Evolutionary conservation across 2,113 vertebrate species (phyloP), one percentile per base, ranked within the genome.

Genomic region (Nothobranchius kuhntae): DNA sequence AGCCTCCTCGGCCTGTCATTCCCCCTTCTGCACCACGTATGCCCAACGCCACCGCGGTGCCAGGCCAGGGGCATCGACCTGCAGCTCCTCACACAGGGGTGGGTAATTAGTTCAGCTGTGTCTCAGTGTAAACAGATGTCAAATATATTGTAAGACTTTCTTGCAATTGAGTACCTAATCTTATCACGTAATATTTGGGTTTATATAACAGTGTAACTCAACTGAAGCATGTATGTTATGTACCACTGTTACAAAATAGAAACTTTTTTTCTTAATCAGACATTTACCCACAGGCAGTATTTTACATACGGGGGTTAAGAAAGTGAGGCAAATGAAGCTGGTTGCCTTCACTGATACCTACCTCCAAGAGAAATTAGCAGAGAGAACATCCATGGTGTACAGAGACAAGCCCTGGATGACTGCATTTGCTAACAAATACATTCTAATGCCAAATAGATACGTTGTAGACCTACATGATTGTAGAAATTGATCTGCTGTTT

Each of bases 41-140:
- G 60, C 82, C 87, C 13, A 88, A 80, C n/a, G 6, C 73, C 44
- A 81, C 38, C 35, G 40, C 87, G 3, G 60, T 69, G 5, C 30
- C 75, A 15, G 60, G 75, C 59, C 84, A 87, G 48, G 83, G 88
- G 60, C 93, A 93, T 62, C 82, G 92, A 38, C 82, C 91, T 61
- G 75, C 92, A 24, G 83, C 90, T 71, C 83, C 89, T 59, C 89
- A 94, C 78, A 81, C 89, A 60, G 93, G 93, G 91, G 93, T 94
- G 86, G 5, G 87, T 6, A 54, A 46, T 7, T 53, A 55, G 12
- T 4, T 5, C 7, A n/a, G 24, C 7, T 3, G 1, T 50, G 9
- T 15, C 3, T 6, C n/a, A 38, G 17, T 62, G 21, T 30, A 51
- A 38, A n/a, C 30, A 1, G 6, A 6, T 57, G 1, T 38, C 36